A percentile compares a stretch with the other conserved stretches of the same genome.
These are phyloP conservation scores for Passer domesticus DNA, from an alignment of 2,113 vertebrate genomes.

Conservation along the genomic window DNA sequence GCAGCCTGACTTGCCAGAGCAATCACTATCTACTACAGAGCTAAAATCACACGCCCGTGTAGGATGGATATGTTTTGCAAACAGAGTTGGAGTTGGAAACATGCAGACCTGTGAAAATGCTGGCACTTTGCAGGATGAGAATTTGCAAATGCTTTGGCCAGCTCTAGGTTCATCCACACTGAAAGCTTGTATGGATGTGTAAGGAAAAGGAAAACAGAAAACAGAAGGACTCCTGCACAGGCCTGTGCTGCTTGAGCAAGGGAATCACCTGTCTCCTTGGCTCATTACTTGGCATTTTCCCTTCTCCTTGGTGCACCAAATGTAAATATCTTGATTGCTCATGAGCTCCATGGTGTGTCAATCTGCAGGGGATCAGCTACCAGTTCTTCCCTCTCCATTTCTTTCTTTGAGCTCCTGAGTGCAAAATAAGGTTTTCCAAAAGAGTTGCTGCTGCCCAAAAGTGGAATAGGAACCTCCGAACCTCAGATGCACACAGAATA, in stretches of 20 bases:
- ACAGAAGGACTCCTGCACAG: not conserved
- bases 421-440: not conserved
- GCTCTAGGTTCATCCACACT: not conserved
- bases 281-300: not conserved
- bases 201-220: not conserved
- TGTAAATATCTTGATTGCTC: fast-evolving
- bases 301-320: not conserved
- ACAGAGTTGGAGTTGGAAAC: not conserved
- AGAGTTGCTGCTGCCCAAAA: not conserved
- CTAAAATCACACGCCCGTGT: fast-evolving
- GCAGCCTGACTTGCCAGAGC: not conserved
- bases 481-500: not conserved
- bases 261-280: not conserved
- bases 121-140: not conserved
- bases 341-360: not conserved
- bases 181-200: not conserved
- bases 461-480: not conserved
- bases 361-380: not conserved
- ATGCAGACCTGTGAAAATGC: not conserved
- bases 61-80: not conserved
- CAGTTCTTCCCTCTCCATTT: not conserved
- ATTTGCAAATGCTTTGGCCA: not conserved
- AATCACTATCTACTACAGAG: not conserved
- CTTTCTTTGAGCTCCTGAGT: not conserved
- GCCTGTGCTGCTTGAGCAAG: not conserved